Evolutionary conservation across 2,113 vertebrate genomes (phyloP), one percentile per base, ranked within the genome.

Genomic region (Dasyurus viverrinus): DNA sequence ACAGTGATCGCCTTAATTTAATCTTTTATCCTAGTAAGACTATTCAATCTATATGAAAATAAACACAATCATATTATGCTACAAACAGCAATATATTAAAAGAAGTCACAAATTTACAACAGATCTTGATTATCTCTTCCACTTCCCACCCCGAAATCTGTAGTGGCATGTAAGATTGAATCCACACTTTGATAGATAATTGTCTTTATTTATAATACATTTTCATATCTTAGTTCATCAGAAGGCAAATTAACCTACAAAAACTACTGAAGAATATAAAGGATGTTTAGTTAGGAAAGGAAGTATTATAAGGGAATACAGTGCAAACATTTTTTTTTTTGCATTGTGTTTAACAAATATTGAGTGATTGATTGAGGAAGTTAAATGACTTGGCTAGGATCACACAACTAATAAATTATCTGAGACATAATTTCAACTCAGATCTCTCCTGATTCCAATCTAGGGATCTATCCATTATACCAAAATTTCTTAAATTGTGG

Each of bases 1-100:
- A 96, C 90, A 97, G 90, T 89, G 97, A 98, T 97, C 96, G 91
- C 95, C 96, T 97, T 97, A 92, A 95, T 97, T 89, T 96, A 98
- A 98, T 93, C 97, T 96, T 97, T 97, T 54, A 84, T 42, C n/a
- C 68, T 84, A 60, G 95, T 94, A 95, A 96, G 89, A 84, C 90
- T 96, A 93, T 48, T 90, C 92, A 93, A 76, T 54, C 95, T 97
- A 94, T 11, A 54, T 42, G 57, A 93, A 97, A 98, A 98, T 98
- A 98, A 98, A 98, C 98, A 76, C 68, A 98, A 95, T 26, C 76
- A 96, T 50, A 90, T 97, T 96, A 76, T 95, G 93, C 36, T 19
- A 93, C 47, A 90, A n/a, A 50, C 36, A 53, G n/a, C 24, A 93
- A 54, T 24, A 92, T 6, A 90, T 30, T n/a, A 92, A 23, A 89